Percentiles rank a stretch among this genome's conserved stretches.
Evolutionary conservation across 1,140 invertebrate genomes (phyloP).

Genomic region (Portunus trituberculatus): DNA sequence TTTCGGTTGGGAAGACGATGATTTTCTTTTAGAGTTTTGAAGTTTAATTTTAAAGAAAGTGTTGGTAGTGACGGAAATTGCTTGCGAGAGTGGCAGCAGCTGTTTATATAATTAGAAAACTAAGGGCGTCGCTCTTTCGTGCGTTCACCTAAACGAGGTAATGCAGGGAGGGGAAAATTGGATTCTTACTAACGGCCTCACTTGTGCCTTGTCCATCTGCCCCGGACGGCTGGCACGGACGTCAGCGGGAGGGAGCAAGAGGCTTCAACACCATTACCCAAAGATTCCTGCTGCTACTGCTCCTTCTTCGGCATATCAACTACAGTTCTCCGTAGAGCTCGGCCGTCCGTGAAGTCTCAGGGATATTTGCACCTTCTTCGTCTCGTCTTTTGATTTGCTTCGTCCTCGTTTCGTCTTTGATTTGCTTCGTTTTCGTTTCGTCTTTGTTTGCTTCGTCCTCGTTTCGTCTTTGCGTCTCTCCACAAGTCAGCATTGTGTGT

Average conservation of each 20-base stretch:
- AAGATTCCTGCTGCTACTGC: neutral
- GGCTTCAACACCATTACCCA: neutral
- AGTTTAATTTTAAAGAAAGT: constrained; percentile 31
- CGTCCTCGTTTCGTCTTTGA: neutral
- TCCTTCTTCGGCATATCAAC: neutral
- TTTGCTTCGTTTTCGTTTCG: neutral
- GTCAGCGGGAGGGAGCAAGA: neutral
- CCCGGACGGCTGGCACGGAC: neutral
- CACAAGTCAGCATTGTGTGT: too few species aligned
- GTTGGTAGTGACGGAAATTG: constrained; percentile 35
- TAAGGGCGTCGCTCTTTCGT: constrained; percentile 29
- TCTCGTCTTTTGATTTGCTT: neutral
- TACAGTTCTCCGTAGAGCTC: neutral
- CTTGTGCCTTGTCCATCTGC: neutral
- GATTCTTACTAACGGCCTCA: constrained; percentile 7
- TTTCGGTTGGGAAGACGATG: neutral
- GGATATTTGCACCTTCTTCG: neutral
- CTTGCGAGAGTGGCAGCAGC: constrained; percentile 39
- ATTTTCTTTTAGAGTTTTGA: constrained; percentile 31
- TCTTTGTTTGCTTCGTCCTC: neutral
- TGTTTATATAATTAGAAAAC: constrained; percentile 49
- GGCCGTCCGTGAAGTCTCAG: neutral
- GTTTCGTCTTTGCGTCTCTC: too few species aligned
- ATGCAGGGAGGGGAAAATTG: constrained; percentile 43
- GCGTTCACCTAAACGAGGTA: neutral